Base-by-base conservation (phyloP, 2,888 invertebrate species). In the Sarcophaga variegata region DNA sequence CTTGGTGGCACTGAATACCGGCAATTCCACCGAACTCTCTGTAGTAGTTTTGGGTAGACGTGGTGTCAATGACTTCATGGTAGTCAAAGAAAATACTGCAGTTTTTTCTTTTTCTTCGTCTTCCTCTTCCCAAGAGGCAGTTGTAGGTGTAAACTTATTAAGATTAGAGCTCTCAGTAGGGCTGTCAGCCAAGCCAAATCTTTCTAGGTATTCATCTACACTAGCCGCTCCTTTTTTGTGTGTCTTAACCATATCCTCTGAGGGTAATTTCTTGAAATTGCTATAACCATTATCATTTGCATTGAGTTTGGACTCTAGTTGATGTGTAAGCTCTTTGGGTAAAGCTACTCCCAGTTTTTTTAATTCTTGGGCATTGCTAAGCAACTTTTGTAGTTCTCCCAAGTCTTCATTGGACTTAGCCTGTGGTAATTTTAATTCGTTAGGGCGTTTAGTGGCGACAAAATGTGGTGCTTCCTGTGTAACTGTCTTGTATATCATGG, bases 381-480 rank as follows among this genome's bases (percentile, higher is more conserved):
- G 90, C 4, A 95, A 89, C 89, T 94, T 93, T 70, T 94, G 93
- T 11, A 95, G 89, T 89, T 94, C 94, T 12, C 93, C 91, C 45
- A 94, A 92, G 89, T 95, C 95, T 14, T 94, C 94, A 74, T 94
- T 93, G 12, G 83, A 49, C 14, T n/a, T 83, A 5, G 49, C 75
- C 2, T 37, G 1, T 11, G 67, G 25, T 10, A 10, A 10, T 22
- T 49, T 78, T 3, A 81, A 49, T 37, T 37, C 86, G 47, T 86
- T 80, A 1, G 88, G 84, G 4, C 85, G 86, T 59, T 87, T 88
- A 12, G 89, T 89, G 22, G 87, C 88, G 59, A 89, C 83, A 85
- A 89, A 89, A 27, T 85, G 79, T 49, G 78, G 88, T 17, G 84
- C 85, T 11, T 87, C 88, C 37, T 79, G 83, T 6, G 88, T 88